phyloP scores from a whole-genome alignment of 2,888 invertebrate species.

The Adelognathus sp. region DNA sequence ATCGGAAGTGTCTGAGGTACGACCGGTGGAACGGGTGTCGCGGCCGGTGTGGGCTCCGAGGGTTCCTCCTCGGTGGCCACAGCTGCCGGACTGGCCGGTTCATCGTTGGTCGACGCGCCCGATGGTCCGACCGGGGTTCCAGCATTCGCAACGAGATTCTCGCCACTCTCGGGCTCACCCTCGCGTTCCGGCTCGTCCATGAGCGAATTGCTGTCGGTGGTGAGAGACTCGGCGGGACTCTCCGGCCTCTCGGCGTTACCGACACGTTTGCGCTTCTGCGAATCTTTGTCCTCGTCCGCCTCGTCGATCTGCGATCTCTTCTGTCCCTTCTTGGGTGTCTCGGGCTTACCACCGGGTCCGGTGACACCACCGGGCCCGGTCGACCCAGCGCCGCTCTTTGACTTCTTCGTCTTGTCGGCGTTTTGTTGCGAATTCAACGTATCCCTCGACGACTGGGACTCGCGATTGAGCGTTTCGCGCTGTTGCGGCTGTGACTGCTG shows the following conservation, averaged over 20 bases:
- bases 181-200: slow-evolving; percentile 85
- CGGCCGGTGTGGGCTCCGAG: slow-evolving; percentile 69
- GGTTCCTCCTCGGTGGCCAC: slow-evolving; percentile 72
- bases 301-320: slow-evolving; percentile 84
- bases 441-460: slow-evolving; percentile 46
- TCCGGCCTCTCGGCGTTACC: slow-evolving; percentile 83
- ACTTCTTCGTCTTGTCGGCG: slow-evolving; percentile 82
- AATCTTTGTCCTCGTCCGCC: slow-evolving; percentile 84
- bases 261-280: slow-evolving; percentile 83
- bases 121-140: slow-evolving; percentile 40
- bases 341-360: slow-evolving; percentile 69
- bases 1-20: slow-evolving; percentile 72
- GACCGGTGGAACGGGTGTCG: slow-evolving; percentile 69
- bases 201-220: slow-evolving; percentile 92
- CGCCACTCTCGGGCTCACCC: slow-evolving; percentile 74
- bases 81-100: slow-evolving; percentile 64
- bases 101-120: slow-evolving; percentile 57
- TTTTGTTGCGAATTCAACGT: slow-evolving; percentile 74
- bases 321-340: slow-evolving; percentile 82
- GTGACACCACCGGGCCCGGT: slow-evolving; percentile 34
- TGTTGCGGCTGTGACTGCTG: slow-evolving; percentile 56
- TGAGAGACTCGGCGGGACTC: slow-evolving; percentile 92
- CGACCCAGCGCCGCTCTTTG: slow-evolving; percentile 69
- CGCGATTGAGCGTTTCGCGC: slow-evolving; percentile 48
- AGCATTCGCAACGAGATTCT: slow-evolving; percentile 70